These are phyloP conservation scores for Todiramphus saurophagus DNA, from an alignment of 2,113 vertebrate species.

Conservation along the genomic window DNA sequence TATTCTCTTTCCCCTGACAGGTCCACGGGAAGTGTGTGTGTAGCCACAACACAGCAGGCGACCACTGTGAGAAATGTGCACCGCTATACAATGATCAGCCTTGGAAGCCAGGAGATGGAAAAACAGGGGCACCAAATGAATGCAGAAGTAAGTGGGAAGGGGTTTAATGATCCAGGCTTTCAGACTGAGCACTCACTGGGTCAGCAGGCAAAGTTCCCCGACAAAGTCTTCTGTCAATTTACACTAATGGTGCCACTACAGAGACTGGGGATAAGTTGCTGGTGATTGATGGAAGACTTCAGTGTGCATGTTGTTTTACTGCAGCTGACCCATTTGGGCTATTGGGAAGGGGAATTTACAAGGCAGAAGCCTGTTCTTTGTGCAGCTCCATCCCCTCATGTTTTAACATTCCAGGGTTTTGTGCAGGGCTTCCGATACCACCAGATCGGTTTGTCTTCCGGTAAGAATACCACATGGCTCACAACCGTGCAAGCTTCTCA, in stretches of 20 bases:
- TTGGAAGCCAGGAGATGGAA: slow-evolving; percentile 88
- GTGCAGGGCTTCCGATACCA: neutral
- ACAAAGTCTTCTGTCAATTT: neutral
- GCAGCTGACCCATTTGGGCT: neutral
- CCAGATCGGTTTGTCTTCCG: neutral
- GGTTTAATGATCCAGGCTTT: neutral
- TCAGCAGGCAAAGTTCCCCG: neutral
- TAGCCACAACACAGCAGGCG: slow-evolving; percentile 84
- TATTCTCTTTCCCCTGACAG: slow-evolving; percentile 43
- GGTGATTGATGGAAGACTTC: neutral
- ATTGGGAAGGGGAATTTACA: neutral
- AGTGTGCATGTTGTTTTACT: neutral
- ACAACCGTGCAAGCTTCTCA: neutral
- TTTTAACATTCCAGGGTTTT: neutral
- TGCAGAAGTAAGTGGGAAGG: slow-evolving; percentile 82
- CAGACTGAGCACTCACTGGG: neutral
- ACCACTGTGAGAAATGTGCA: slow-evolving; percentile 86
- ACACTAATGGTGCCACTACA: neutral
- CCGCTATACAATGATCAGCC: slow-evolving; percentile 83
- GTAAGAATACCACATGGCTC: neutral
- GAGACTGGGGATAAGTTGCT: neutral
- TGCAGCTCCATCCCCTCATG: neutral
- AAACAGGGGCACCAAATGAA: slow-evolving; percentile 82
- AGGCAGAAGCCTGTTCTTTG: neutral
- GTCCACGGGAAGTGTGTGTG: slow-evolving; percentile 84